These are phyloP conservation scores for Apostichopus leukothele DNA, from an alignment of 53 echinoderm and acorn worm species.

Conservation along the genomic window DNA sequence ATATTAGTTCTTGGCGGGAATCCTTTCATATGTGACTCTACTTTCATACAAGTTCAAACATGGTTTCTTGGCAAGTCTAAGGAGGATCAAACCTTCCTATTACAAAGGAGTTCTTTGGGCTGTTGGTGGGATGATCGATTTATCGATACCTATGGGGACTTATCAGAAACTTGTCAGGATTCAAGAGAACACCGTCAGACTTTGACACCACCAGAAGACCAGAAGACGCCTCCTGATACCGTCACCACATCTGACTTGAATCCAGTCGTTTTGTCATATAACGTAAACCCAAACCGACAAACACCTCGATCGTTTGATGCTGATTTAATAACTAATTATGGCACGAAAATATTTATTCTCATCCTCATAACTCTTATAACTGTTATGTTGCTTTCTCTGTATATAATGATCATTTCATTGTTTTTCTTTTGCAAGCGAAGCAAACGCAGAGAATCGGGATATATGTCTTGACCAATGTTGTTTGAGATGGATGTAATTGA, in stretches of 20 bases:
- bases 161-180: neutral
- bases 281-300: neutral
- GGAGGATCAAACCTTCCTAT: neutral
- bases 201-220: neutral
- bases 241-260: neutral
- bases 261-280: neutral
- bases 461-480: too few relatives aligned
- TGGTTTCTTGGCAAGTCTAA: neutral
- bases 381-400: neutral
- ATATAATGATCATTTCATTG: neutral
- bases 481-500: too few relatives aligned
- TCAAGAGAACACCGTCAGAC: neutral
- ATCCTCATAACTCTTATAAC: neutral
- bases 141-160: neutral
- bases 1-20: neutral
- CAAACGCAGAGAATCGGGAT: too few relatives aligned
- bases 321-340: too few relatives aligned
- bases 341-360: too few relatives aligned
- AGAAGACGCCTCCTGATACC: too few relatives aligned
- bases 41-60: neutral
- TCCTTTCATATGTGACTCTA: slow-evolving; percentile 16
- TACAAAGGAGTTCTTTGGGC: neutral
- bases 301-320: neutral
- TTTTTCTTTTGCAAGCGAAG: neutral
- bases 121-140: neutral